These are phyloP conservation scores for Drosophila triauraria DNA, from an alignment of 1,140 invertebrate genomes.

Conservation along the genomic window DNA sequence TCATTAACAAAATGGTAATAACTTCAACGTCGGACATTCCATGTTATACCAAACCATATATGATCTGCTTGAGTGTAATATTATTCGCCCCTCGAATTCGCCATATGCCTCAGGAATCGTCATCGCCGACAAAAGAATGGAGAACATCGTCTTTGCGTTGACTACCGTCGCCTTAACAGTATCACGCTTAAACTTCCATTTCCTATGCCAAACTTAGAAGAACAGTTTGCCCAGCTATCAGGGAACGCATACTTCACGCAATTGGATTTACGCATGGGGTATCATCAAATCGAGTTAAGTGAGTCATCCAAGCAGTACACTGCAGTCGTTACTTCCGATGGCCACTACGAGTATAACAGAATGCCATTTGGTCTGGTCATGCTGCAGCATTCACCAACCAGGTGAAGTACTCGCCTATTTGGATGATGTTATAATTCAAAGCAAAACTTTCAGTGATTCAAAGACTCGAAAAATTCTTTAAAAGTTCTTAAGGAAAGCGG, in stretches of 20 bases:
- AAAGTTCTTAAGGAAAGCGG: not conserved
- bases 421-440: not conserved
- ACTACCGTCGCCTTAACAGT: slow-evolving; percentile 2
- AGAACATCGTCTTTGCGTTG: slow-evolving; percentile 1
- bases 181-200: not conserved
- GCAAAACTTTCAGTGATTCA: too few relatives aligned
- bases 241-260: not conserved
- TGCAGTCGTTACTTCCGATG: not conserved
- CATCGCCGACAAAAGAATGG: not conserved
- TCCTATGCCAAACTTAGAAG: too few relatives aligned
- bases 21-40: too few relatives aligned
- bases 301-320: not conserved
- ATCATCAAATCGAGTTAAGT: not conserved
- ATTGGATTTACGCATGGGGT: not conserved
- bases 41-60: not conserved
- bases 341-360: not conserved
- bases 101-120: too few relatives aligned
- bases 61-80: too few relatives aligned
- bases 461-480: not conserved
- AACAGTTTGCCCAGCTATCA: too few relatives aligned
- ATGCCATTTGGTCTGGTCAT: not conserved
- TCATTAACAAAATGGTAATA: too few relatives aligned
- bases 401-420: not conserved
- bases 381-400: too few relatives aligned
- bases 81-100: too few relatives aligned